A percentile compares a stretch with the other conserved stretches of the same genome.
Evolutionary conservation across 2,888 invertebrate genomes (phyloP).

Genomic region (Pyralis farinalis): DNA sequence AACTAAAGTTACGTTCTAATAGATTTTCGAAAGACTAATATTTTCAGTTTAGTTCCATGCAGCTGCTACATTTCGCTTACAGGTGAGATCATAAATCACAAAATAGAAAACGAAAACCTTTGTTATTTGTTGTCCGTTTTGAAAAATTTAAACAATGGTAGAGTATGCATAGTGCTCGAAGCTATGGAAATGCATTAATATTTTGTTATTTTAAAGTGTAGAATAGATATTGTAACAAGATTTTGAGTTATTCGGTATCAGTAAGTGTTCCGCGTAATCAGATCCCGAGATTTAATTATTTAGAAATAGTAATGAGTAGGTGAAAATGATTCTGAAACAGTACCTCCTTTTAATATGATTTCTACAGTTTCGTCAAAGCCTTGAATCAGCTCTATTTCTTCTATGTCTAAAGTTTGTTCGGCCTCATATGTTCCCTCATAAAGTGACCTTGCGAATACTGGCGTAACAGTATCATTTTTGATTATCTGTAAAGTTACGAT

Average conservation of each 20-base stretch:
- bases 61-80: background rate
- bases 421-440: conserved; percentile 10
- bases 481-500: conserved; percentile 11
- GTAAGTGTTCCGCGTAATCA: too few relatives aligned
- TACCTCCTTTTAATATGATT: conserved; percentile 10
- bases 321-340: too few relatives aligned
- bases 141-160: background rate
- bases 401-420: background rate
- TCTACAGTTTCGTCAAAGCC: conserved; percentile 11
- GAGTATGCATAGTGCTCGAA: background rate
- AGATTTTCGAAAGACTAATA: background rate
- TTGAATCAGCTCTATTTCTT: conserved; percentile 9
- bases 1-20: background rate
- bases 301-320: too few relatives aligned
- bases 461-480: conserved; percentile 9
- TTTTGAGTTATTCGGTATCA: too few relatives aligned
- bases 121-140: too few relatives aligned
- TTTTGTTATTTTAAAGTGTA: too few relatives aligned
- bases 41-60: background rate
- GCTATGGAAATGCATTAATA: too few relatives aligned
- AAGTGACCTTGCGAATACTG: conserved; percentile 4
- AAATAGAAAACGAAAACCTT: too few relatives aligned
- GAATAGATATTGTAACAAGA: too few relatives aligned
- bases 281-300: too few relatives aligned
- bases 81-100: background rate